Percentiles rank a stretch among this genome's conserved stretches.
Conservation (phyloP, 2,113 vertebrate genomes). For the Zeus faber region DNA sequence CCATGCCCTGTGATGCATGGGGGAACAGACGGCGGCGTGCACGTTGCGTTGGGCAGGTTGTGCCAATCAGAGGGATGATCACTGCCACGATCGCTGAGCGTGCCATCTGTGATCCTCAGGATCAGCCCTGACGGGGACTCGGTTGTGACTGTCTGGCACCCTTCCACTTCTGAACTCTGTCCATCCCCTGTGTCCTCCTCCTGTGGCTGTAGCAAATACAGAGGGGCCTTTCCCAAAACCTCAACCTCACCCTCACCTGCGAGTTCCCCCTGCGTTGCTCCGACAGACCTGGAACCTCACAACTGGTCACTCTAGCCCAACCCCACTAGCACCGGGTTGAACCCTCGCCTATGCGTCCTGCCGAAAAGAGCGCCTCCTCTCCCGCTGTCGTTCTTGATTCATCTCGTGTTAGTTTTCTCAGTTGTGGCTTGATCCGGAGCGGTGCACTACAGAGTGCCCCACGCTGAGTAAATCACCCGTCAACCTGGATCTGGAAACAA, state of each 20-base stretch:
- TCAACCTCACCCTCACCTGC: neutral
- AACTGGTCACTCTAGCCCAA: neutral
- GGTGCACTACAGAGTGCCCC: slow-evolving; percentile 31
- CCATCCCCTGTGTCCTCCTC: slow-evolving; percentile 26
- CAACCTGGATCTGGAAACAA: slow-evolving; percentile 64
- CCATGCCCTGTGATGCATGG: no score
- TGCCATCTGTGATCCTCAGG: slow-evolving; percentile 70
- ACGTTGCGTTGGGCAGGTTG: slow-evolving; percentile 58
- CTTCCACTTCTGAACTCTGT: slow-evolving; percentile 3
- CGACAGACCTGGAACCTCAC: slow-evolving; percentile 30
- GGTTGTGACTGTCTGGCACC: slow-evolving; percentile 27
- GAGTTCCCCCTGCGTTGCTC: no score
- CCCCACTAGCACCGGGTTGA: neutral
- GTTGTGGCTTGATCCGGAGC: slow-evolving; percentile 40
- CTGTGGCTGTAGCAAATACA: no score
- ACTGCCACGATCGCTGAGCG: slow-evolving; percentile 57
- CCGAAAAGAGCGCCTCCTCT: neutral
- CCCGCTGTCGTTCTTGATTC: slow-evolving; percentile 16
- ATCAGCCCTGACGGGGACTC: slow-evolving; percentile 41
- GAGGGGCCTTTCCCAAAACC: neutral
- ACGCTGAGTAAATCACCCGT: slow-evolving; percentile 36
- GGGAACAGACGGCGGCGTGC: slow-evolving; percentile 59
- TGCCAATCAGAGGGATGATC: slow-evolving; percentile 62
- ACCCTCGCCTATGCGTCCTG: neutral
- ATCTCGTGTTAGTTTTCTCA: slow-evolving; percentile 13